Base-by-base conservation (phyloP, 2,797 vertebrate species). In the Anabacerthia variegaticeps region DNA sequence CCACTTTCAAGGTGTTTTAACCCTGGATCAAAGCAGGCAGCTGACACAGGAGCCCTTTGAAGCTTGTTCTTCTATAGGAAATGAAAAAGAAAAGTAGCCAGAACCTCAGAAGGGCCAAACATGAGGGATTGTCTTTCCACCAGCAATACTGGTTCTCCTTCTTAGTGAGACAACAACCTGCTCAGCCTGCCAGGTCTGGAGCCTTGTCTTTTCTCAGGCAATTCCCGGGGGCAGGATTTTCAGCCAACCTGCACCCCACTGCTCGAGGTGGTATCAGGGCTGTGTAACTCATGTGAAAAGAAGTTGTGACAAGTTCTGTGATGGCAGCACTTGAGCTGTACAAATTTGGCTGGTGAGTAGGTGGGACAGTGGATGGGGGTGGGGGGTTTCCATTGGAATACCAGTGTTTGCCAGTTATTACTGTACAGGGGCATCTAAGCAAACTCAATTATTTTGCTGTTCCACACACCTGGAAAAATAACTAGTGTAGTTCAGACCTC, bases 391-490 rank as follows among this genome's bases (percentile, higher is more conserved):
- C 78, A 58, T 58, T 12, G 62, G 34, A 74, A 84, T 78, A 30
- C 34, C 85, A 63, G 23, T 26, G 37, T 93, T 94, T 88, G 23
- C 46, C 56, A 52, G 66, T 81, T 92, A 66, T 81, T 85, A 78
- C 32, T 95, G 55, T 61, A 8, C 46, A 16, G 51, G 17, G 48
- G 24, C 28, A 77, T 85, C 55, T 74, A 68, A 92, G 81, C 59
- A 85, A 88, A 63, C n/a, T 49, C 0, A 1, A 20, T 69, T 82
- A 62, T 81, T 93, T 84, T 91, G 63, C 68, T 59, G 41, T 78
- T 88, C 66, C 43, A 81, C 44, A 81, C 44, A 56, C 66, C 63
- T 93, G 93, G 55, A 69, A 88, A 89, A 81, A 54, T 13, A 90
- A 49, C 52, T 68, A 6, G 14, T 46, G 27, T 28, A 37, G 68